Base-by-base conservation (phyloP, 64 coral and sea anemone genomes). In the Porites lutea region DNA sequence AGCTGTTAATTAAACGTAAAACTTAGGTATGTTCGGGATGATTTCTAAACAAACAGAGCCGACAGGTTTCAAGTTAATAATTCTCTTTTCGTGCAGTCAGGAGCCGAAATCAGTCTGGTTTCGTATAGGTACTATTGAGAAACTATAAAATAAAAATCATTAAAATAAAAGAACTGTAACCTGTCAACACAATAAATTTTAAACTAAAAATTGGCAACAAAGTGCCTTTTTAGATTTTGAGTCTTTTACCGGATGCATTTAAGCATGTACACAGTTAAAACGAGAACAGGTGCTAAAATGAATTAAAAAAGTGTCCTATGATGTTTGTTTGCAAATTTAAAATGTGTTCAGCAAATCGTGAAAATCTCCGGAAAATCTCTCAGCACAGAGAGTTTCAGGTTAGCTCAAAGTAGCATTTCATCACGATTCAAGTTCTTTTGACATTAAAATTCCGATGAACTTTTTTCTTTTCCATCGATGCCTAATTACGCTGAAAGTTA, bases 171-270 rank as follows among this genome's bases (percentile, higher is more conserved):
- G 27, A 37, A 37, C 27, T 37, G 27, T 37, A 37, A 37, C 27
- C 27, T 37, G 27, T 37, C 27, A 37, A 37, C 27, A 37, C 27
- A 37, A 6, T 15, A 16, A 16, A 49, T 19, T 5, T 16, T 49
- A 55, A 79, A 27, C 10, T 43, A 19, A 60, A 80, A 80, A 60
- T 59, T 55, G 43, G 53, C 77, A 60, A 18, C 54, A 80, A 44
- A 37, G 47, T 47, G 5, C 61, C 7, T 50, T 21, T 48, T 51
- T 21, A 23, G 61, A 84, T 67, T 84, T 68, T 83, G 3, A 12
- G 6, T 84, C 66, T 84, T 84, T 84, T 67, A 22, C 44, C 68
- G 63, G 63, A 68, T 68, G 9, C 3, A n/a, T 67, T 84, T 46
- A 84, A 84, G 52, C 47, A 52, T 44, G 43, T 45, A 9, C 51